These are phyloP conservation scores for Macrosteles quadrilineatus DNA, from an alignment of 1,140 invertebrate genomes.

Conservation along the genomic window DNA sequence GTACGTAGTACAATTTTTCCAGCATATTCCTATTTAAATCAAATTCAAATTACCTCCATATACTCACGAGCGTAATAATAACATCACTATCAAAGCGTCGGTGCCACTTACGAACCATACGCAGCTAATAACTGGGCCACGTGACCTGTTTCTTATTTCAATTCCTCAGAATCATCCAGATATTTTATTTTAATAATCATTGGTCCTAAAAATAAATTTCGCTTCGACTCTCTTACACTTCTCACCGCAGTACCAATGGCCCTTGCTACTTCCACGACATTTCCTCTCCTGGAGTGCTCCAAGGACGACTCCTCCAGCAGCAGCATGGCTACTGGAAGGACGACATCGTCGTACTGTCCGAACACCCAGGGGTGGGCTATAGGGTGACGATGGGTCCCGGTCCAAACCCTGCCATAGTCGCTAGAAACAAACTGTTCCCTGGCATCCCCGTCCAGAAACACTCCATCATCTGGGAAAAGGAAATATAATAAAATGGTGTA, in stretches of 20 bases:
- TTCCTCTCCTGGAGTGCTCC: slow-evolving; percentile 65
- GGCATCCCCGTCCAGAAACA: slow-evolving; percentile 66
- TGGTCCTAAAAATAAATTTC: no score
- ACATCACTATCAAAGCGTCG: no score
- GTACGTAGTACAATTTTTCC: no score
- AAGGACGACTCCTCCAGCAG: slow-evolving; percentile 62
- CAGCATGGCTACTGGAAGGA: slow-evolving; percentile 64
- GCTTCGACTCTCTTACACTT: no score
- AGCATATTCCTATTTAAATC: no score
- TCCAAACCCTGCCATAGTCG: slow-evolving; percentile 76
- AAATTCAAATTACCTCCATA: no score
- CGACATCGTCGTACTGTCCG: slow-evolving; percentile 71
- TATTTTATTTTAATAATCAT: no score
- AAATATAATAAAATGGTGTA: slow-evolving; percentile 8
- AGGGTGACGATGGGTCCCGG: slow-evolving; percentile 64
- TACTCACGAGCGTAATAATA: no score
- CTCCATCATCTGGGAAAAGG: slow-evolving; percentile 56
- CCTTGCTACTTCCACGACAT: slow-evolving; percentile 69
- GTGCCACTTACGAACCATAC: no score
- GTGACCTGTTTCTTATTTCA: no score
- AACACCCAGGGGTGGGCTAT: slow-evolving; percentile 72
- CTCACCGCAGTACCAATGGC: slow-evolving; percentile 70
- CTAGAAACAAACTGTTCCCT: slow-evolving; percentile 72
- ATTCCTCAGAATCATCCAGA: no score
- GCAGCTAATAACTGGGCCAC: no score